Conservation (phyloP, 64 coral and sea anemone species). For the Orbicella faveolata region DNA sequence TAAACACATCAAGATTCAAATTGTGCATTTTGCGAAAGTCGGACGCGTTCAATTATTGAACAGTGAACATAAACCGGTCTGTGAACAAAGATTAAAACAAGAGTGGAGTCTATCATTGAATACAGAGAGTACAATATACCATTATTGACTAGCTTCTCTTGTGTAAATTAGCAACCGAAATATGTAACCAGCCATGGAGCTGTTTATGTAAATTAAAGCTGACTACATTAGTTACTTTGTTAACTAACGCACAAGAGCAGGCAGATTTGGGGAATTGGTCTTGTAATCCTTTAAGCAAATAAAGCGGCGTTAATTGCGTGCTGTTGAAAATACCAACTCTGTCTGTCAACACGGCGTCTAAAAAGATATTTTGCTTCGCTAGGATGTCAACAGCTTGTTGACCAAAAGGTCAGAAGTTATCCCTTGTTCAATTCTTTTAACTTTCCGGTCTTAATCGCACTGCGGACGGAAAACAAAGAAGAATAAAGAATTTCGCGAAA, state of each 20-base stretch:
- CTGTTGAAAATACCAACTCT: background rate
- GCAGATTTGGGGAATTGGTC: background rate
- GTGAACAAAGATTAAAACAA: background rate
- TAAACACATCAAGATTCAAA: no score
- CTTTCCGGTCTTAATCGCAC: background rate
- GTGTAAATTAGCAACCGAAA: conserved; percentile 3
- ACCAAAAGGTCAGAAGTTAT: background rate
- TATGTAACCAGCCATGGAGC: background rate
- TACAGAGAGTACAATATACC: background rate
- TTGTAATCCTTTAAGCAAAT: conserved; percentile 11
- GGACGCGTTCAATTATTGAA: no score
- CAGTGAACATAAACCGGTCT: background rate
- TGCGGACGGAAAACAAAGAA: background rate
- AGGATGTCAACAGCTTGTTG: background rate
- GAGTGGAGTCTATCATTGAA: background rate
- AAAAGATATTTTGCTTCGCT: no score
- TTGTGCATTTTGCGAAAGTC: no score
- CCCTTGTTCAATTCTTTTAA: background rate
- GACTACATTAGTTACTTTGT: background rate
- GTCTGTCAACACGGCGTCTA: background rate
- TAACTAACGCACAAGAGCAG: background rate
- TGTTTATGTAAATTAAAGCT: background rate
- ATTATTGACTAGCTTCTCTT: background rate
- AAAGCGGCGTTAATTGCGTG: background rate
- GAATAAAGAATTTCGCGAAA: background rate